phyloP scores from a whole-genome alignment of 2,113 vertebrate genomes.

The Eurypyga helias region DNA sequence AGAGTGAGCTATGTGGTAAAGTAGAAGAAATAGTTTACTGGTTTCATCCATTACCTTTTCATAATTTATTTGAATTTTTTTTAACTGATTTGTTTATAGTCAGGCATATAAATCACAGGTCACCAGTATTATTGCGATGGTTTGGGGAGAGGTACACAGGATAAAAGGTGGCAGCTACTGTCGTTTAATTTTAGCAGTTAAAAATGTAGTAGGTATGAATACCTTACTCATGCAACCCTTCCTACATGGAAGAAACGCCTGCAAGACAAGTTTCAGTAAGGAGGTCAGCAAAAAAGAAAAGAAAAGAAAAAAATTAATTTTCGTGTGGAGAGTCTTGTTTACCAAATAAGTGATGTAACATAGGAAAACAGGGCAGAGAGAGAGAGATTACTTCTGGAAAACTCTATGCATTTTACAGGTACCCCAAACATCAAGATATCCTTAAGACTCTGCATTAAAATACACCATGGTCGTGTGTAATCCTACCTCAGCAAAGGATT shows the following conservation, averaged over 20 bases:
- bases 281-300: not conserved
- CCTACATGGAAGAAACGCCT: not conserved
- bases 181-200: not conserved
- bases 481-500: not conserved
- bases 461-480: not conserved
- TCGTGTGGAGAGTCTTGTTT: not conserved
- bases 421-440: not conserved
- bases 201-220: not conserved
- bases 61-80: not conserved
- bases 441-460: not conserved
- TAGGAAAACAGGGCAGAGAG: not conserved
- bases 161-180: not conserved
- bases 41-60: not conserved
- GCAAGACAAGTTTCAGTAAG: not conserved
- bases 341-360: not conserved
- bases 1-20: not conserved
- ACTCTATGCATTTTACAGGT: not conserved
- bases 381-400: not conserved
- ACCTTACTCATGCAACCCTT: not conserved
- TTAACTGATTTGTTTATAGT: not conserved
- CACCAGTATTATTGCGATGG: not conserved
- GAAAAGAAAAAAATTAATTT: not conserved
- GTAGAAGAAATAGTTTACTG: not conserved
- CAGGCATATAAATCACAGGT: not conserved
- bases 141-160: not conserved